Conservation (phyloP, 1,140 invertebrate genomes). For the Trialeurodes vaporariorum region DNA sequence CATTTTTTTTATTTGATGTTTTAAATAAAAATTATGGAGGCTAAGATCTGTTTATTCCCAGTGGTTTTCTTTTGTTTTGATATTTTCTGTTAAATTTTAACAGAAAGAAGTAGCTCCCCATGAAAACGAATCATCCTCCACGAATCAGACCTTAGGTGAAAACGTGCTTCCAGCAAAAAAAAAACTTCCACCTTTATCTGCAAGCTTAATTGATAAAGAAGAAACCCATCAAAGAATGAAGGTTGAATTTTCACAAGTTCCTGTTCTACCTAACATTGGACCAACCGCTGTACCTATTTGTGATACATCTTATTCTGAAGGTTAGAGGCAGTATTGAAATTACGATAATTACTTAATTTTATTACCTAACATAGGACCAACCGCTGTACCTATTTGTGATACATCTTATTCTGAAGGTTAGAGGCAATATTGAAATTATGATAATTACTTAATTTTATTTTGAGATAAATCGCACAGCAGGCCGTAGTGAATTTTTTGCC, state of each 20-base stretch:
- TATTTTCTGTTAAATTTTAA: background rate
- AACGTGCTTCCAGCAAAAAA: slow-evolving; percentile 2
- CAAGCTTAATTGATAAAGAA: slow-evolving; percentile 4
- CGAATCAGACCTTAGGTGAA: background rate
- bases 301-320: slow-evolving; percentile 12
- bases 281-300: slow-evolving; percentile 12
- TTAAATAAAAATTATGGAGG: too few relatives aligned
- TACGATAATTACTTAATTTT: too few relatives aligned
- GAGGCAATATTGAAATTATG: too few relatives aligned
- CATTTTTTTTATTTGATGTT: too few relatives aligned
- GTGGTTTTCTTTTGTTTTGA: background rate
- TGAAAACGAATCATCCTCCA: background rate
- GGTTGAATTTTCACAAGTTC: slow-evolving; percentile 15
- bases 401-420: slow-evolving; percentile 8
- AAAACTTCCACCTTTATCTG: slow-evolving; percentile 5
- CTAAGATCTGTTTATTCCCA: too few relatives aligned
- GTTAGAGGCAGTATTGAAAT: too few relatives aligned
- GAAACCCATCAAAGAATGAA: slow-evolving; percentile 6
- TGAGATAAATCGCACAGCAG: too few relatives aligned
- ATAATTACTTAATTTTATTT: too few relatives aligned
- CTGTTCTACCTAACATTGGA: slow-evolving; percentile 15
- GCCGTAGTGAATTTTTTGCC: too few relatives aligned
- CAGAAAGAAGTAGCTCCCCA: background rate
- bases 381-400: slow-evolving; percentile 15
- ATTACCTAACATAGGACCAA: slow-evolving; percentile 13